A percentile compares a stretch with the other conserved stretches of the same genome.
These are phyloP conservation scores for Hippocampus guttulatus DNA, from an alignment of 2,113 vertebrate species.

Conservation along the genomic window DNA sequence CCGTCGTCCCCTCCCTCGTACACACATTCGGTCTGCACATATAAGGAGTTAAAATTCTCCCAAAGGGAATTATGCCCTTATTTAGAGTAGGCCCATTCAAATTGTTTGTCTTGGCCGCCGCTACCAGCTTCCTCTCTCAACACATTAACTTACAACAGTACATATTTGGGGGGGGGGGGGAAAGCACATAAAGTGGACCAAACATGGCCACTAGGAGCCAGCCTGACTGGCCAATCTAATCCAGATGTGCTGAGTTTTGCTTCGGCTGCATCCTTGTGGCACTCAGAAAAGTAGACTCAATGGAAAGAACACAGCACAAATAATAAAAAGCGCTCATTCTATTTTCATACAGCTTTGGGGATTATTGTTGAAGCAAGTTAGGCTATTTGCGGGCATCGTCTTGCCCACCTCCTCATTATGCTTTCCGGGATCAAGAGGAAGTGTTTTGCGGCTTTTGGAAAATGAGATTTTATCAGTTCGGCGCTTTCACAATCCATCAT, in stretches of 20 bases:
- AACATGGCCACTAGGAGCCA: constrained; percentile 50
- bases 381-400: constrained; percentile 55
- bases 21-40: constrained; percentile 65
- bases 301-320: neutral
- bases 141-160: constrained; percentile 44
- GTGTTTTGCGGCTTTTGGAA: neutral
- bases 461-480: neutral
- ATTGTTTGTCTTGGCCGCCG: constrained; percentile 67
- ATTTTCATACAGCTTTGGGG: constrained; percentile 43
- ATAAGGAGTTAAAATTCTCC: constrained; percentile 74
- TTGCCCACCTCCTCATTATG: constrained; percentile 23
- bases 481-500: neutral
- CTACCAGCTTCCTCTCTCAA: constrained; percentile 30
- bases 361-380: constrained; percentile 24
- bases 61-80: constrained; percentile 75
- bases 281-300: neutral
- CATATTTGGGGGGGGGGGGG: constrained; percentile 25
- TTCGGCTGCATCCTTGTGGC: constrained; percentile 30
- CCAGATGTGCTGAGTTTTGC: constrained; percentile 65
- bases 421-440: constrained; percentile 17
- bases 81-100: constrained; percentile 67
- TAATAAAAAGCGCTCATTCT: constrained; percentile 20
- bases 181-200: constrained; percentile 38
- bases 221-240: constrained; percentile 47
- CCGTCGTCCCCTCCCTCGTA: constrained; percentile 22